These are phyloP conservation scores for Meloidogyne chitwoodi DNA, from an alignment of 1,140 invertebrate species.

Conservation along the genomic window DNA sequence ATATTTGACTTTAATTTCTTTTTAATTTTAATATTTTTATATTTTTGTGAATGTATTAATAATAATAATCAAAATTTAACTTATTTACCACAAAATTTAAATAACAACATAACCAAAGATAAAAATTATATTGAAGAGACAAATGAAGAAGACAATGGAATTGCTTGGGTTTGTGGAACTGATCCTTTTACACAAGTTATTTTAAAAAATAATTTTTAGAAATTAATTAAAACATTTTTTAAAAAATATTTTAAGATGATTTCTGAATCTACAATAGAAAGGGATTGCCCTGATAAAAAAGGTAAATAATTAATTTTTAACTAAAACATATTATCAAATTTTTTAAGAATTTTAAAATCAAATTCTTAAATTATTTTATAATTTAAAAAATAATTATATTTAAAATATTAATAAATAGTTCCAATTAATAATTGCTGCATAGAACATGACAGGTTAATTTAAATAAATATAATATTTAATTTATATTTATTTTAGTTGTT, in stretches of 20 bases:
- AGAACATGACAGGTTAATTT: background rate
- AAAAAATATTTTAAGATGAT: background rate
- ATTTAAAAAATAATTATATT: no score
- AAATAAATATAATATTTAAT: no score
- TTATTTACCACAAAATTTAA: background rate
- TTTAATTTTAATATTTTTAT: background rate
- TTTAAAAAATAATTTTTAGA: background rate
- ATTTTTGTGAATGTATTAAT: background rate
- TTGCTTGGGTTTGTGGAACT: background rate
- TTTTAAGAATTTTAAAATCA: no score
- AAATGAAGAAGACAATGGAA: no score
- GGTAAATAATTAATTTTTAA: background rate
- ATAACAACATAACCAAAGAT: background rate
- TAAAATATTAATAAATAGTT: background rate
- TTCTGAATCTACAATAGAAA: background rate
- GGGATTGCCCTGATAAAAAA: background rate
- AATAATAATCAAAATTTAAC: background rate
- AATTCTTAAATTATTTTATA: no score
- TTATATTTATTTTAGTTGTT: background rate
- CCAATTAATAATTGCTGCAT: background rate
- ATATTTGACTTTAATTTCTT: background rate
- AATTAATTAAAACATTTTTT: background rate
- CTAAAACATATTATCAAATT: no score
- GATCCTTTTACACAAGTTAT: background rate
- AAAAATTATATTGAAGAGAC: no score